These are phyloP conservation scores for Morinoia aosen DNA, from an alignment of 2,888 invertebrate species.

Conservation along the genomic window DNA sequence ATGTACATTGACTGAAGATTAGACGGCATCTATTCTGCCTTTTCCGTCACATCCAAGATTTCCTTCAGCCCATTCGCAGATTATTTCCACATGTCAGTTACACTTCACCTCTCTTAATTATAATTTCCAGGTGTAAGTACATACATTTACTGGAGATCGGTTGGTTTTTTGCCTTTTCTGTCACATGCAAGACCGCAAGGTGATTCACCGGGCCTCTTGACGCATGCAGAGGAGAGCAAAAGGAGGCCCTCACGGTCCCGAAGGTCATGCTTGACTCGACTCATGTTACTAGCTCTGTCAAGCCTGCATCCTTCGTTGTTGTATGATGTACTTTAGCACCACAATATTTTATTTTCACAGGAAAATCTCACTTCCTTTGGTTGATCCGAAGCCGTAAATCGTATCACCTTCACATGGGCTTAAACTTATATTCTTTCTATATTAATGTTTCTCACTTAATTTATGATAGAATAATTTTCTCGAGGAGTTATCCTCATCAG, in stretches of 20 bases:
- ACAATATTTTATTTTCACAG: background rate
- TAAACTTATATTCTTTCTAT: background rate
- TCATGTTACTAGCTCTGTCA: background rate
- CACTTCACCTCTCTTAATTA: too few species aligned
- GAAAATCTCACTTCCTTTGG: background rate
- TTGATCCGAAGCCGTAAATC: background rate
- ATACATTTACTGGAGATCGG: too few species aligned
- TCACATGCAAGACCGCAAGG: background rate
- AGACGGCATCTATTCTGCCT: too few species aligned
- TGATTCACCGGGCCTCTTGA: background rate
- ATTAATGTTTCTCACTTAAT: background rate
- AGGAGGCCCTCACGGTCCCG: background rate
- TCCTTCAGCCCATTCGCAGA: too few species aligned
- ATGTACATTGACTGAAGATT: too few species aligned
- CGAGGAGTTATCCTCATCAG: background rate
- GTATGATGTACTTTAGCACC: background rate
- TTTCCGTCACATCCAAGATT: too few species aligned
- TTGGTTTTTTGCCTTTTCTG: background rate
- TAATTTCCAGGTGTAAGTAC: too few species aligned
- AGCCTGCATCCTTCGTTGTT: background rate
- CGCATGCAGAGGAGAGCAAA: background rate
- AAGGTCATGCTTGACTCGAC: constrained; percentile 2
- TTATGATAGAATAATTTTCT: background rate
- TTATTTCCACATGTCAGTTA: too few species aligned
- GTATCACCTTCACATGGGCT: background rate